Evolutionary conservation across 1,140 invertebrate genomes (phyloP).

Genomic region (Zeugodacus cucurbitae): DNA sequence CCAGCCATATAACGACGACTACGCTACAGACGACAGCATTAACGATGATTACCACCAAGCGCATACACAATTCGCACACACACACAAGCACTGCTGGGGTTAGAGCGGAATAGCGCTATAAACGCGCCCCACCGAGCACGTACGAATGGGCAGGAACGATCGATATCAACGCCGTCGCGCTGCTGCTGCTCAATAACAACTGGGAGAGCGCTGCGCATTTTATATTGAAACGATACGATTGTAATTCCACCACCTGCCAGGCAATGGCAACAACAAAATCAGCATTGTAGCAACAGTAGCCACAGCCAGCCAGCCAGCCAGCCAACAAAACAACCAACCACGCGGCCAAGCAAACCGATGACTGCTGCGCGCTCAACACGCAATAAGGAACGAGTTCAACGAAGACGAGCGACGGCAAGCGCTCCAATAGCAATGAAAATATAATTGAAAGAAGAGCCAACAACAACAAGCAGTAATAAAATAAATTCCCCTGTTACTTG

Average conservation of each 20-base stretch:
- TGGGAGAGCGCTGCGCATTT: not conserved
- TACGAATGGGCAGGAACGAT: not conserved
- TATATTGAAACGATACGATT: constrained; percentile 36
- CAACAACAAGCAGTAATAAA: constrained; percentile 12
- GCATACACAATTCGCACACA: not conserved
- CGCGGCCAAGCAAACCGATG: not conserved
- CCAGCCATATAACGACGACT: constrained; percentile 18
- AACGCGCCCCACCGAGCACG: not conserved
- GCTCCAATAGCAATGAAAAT: constrained; percentile 9
- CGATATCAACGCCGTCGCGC: not conserved
- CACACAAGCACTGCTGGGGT: not conserved
- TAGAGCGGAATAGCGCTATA: not conserved
- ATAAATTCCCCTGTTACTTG: not conserved
- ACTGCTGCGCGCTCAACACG: not conserved
- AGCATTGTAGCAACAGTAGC: not conserved
- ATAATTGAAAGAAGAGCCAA: not conserved
- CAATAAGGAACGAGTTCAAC: not conserved
- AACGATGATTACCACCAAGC: not conserved
- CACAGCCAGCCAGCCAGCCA: not conserved
- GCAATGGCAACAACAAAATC: not conserved
- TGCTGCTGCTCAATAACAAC: not conserved
- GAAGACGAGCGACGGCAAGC: not conserved
- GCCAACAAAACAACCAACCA: not conserved
- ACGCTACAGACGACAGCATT: not conserved
- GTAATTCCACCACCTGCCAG: constrained; percentile 34